Evolutionary conservation across 2,797 vertebrate species (phyloP), one percentile per base, ranked within the genome.

Genomic region (Peromyscus attwateri): DNA sequence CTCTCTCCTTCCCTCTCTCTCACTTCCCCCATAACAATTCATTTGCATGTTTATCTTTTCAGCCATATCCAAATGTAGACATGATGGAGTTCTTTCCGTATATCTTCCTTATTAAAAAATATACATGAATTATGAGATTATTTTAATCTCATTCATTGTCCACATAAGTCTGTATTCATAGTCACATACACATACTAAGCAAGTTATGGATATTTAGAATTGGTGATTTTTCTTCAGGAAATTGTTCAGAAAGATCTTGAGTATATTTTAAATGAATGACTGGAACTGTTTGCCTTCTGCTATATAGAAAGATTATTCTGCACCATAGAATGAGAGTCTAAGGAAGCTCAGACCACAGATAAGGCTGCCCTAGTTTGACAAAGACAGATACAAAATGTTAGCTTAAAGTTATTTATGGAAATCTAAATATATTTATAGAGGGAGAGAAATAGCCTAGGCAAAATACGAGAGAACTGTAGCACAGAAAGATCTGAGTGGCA

Each of bases 351-450:
- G 82, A 81, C 19, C 52, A 60, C 83, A 34, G 27, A 55, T 68
- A 93, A 95, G 3, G 0, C 11, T 82, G 4, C 3, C 34, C 1
- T 87, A 14, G 37, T 73, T 92, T 96, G 55, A 17, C 37, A 70
- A 92, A 64, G 23, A 70, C 16, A 83, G 7, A 25, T 81, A 17
- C 0, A 77, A 91, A 57, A 64, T 13, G 19, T 40, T 92, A 81
- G 37, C 52, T 92, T 92, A 66, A 75, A 87, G 73, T 1, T 87
- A 95, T 31, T 96, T 87, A 49, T 23, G 75, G 89, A 96, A 62
- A 80, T 80, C 34, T 40, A 4, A 76, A 95, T 60, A 82, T 19
- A 10, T 40, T 11, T 60, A 25, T 12, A n/a, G 23, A 66, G 9
- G 16, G 0, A 71, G 73, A 73, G 9, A 25, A 71, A 34, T 21